Base-by-base conservation (phyloP, 2,888 invertebrate species). In the Polymixis lichenea region DNA sequence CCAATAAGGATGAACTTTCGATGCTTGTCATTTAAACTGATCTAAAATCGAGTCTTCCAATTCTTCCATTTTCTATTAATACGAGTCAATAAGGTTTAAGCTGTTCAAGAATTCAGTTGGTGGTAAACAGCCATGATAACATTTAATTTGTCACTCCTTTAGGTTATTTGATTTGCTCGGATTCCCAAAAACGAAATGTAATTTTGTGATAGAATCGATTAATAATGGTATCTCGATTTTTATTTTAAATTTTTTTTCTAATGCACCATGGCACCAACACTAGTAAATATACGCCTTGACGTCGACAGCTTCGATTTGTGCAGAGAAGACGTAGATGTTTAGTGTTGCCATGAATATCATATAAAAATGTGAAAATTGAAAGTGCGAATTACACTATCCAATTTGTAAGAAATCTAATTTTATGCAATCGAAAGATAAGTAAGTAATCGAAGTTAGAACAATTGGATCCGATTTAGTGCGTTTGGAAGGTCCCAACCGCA, bases 1-100 rank as follows among this genome's bases (percentile, higher is more conserved):
- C 38, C 32, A 73, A 38, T 85, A 86, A 62, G 80, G 79, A 82
- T 55, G 60, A 51, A n/a, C 4, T 58, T 78, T 78, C 70, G 73
- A 82, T 53, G 1, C 56, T 61, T 22, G 7, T 17, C 15, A 32
- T 2, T 8, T 15, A 15, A n/a, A 32, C 17, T 13, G 8, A 32
- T 11, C 7, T 72, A 15, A 8, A 60, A n/a, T 28, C n/a, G 17
- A 6, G 4, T 9, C 13, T 51, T 43, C n/a, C n/a, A n/a, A n/a
- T n/a, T n/a, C n/a, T n/a, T n/a, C 2, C 15, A 53, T 19, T n/a
- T 60, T 46, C 1, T 15, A 17, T 13, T 25, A 9, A 25, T 7
- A 65, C 19, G 13, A 22, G 28, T 46, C 19, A 13, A n/a, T 19
- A 28, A 28, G 15, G 6, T 13, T 19, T 32, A 28, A 28, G 22